Evolutionary conservation across 2,888 invertebrate species (phyloP), one percentile per base, ranked within the genome.

Genomic region (Acanthoscelides obtectus): DNA sequence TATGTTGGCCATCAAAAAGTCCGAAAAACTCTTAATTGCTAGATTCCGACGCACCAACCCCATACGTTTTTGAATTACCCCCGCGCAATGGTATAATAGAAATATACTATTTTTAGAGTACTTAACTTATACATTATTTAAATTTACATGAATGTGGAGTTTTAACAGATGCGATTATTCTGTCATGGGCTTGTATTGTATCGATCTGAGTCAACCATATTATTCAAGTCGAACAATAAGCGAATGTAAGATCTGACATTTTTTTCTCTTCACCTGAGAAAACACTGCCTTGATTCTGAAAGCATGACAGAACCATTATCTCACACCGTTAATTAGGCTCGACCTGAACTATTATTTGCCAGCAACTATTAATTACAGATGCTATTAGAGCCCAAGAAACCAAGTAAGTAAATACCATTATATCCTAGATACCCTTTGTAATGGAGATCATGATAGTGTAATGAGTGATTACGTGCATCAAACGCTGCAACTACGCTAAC

Each of bases 371-470:
- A 45, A 45, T 45, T 45, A 12, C 45, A 45, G 17, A 12, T 45
- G 45, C 12, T 45, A 45, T 45, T 45, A 45, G 17, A 45, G 45
- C 6, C 45, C 45, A 45, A 45, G 45, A 45, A 22, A 20, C 8
- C 20, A 20, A 66, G 22, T 66, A n/a, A 66, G 66, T 66, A 66
- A 66, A 66, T 66, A 66, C 66, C 66, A 17, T 66, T 66, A 21
- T 66, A 6, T 66, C 21, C 6, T 22, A 20, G 5, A n/a, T 6
- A 21, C 22, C 20, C 66, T 66, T 20, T 22, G 17, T 45, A 21
- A 22, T 22, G 20, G 66, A 22, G 66, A 66, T 66, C 66, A 66
- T 66, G 66, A 66, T 66, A 66, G 12, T 21, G 20, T 66, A 21
- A 66, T 66, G 66, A 66, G 22, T 66, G 3, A 66, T 66, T 66